Evolutionary conservation across 2,113 vertebrate species (phyloP).

Genomic region (Sphaerodactylus townsendi): DNA sequence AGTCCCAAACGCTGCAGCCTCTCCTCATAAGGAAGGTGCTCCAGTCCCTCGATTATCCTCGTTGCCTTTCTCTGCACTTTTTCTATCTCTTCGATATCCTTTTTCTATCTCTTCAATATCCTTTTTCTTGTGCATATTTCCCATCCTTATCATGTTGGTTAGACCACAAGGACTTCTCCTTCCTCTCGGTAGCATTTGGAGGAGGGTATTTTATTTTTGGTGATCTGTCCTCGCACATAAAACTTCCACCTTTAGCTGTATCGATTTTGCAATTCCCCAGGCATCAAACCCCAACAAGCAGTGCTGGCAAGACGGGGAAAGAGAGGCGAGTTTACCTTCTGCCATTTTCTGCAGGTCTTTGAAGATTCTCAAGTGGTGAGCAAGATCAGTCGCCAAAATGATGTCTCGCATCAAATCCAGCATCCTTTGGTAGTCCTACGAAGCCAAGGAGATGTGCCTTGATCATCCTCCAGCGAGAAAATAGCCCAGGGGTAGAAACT

Average conservation of each 20-base stretch:
- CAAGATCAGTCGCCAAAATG: slow-evolving; percentile 95
- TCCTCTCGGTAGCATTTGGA: not conserved
- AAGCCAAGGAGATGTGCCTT: not conserved
- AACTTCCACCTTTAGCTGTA: not conserved
- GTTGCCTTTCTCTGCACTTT: too few relatives aligned
- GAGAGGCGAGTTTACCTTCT: slow-evolving; percentile 74
- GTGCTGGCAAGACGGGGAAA: not conserved
- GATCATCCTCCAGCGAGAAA: rapidly evolving
- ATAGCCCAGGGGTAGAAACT: too few relatives aligned
- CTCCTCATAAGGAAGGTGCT: too few relatives aligned
- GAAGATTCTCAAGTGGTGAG: slow-evolving; percentile 97
- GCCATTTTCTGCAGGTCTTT: slow-evolving; percentile 96
- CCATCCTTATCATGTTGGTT: too few relatives aligned
- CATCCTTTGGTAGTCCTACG: slow-evolving; percentile 95
- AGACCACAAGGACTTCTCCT: not conserved
- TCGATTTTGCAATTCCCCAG: not conserved
- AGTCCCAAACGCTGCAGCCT: too few relatives aligned
- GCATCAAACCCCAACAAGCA: rapidly evolving
- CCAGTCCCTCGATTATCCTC: too few relatives aligned
- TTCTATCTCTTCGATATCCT: too few relatives aligned
- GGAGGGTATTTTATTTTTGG: not conserved
- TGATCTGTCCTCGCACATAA: not conserved
- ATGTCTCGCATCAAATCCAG: slow-evolving; percentile 96
- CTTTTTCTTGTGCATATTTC: too few relatives aligned
- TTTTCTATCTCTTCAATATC: too few relatives aligned